Percentiles rank a stretch among this genome's conserved stretches.
These are phyloP conservation scores for Sparidentex hasta DNA, from an alignment of 2,797 vertebrate species.

Conservation along the genomic window DNA sequence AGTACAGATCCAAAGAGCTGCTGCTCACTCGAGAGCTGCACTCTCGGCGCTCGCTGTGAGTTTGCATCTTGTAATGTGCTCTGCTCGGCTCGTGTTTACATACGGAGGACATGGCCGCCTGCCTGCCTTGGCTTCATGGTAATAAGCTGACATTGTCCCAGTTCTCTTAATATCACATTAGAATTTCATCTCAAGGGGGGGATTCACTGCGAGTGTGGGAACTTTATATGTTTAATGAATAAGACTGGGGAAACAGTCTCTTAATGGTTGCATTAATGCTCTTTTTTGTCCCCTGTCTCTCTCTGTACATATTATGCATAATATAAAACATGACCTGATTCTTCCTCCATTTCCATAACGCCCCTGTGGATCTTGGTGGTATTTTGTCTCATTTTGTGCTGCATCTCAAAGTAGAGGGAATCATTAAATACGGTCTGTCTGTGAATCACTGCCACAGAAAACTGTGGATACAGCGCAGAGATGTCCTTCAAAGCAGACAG, in stretches of 20 bases:
- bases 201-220: conserved; percentile 67
- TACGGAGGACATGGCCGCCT: conserved; percentile 46
- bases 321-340: conserved; percentile 82
- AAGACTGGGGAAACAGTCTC: conserved; percentile 50
- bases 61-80: conserved; percentile 42
- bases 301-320: conserved; percentile 71
- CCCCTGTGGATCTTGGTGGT: conserved; percentile 78
- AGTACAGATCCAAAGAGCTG: conserved; percentile 51
- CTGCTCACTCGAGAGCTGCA: conserved; percentile 47
- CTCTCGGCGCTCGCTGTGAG: conserved; percentile 18
- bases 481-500: conserved; percentile 28
- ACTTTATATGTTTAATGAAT: conserved; percentile 80
- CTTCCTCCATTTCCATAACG: conserved; percentile 66
- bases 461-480: background rate
- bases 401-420: conserved; percentile 58
- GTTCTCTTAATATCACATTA: conserved; percentile 84
- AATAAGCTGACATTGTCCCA: conserved; percentile 74
- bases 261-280: conserved; percentile 68
- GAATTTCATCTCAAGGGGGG: conserved; percentile 80
- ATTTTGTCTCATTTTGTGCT: conserved; percentile 78
- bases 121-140: conserved; percentile 55
- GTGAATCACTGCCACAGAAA: conserved; percentile 24
- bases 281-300: conserved; percentile 44
- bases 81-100: conserved; percentile 55
- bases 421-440: conserved; percentile 52